Evolutionary conservation across 2,888 invertebrate genomes (phyloP), one percentile per base, ranked within the genome.

Genomic region (Chloroclystis v-ata): DNA sequence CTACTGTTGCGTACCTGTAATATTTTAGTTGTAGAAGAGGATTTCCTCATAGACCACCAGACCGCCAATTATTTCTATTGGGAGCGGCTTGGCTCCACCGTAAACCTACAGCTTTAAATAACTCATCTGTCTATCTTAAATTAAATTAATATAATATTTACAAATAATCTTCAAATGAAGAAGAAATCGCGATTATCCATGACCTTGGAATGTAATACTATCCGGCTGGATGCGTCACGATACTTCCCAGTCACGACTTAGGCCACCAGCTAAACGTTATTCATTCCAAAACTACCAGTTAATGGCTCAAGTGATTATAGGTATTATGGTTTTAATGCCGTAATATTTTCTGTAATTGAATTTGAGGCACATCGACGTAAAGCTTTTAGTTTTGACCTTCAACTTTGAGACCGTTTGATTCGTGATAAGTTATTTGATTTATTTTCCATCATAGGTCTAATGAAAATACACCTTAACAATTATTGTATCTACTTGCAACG

Each of bases 161-260:
- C n/a, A n/a, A n/a, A n/a, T n/a, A n/a, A n/a, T n/a, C n/a, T n/a
- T n/a, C n/a, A n/a, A n/a, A n/a, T n/a, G n/a, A n/a, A n/a, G n/a
- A n/a, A 33, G 20, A 2, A 20, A 33, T 14, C 16, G 16, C 35
- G 20, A 35, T 5, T 57, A 63, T 53, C 59, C 55, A 32, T 58
- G 71, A 67, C 76, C 76, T 75, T 75, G 67, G 38, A 56, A 60
- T 51, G 52, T 52, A 53, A n/a, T 49, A 50, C 40, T 43, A 40
- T 52, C 39, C 45, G 53, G 57, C 58, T 63, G 65, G 63, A 66
- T 69, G 65, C 54, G 51, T 64, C 72, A 72, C 69, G 67, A 64
- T 28, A 45, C 20, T 26, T 44, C 49, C 51, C 37, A 42, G 57
- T 57, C 69, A 69, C 70, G 73, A 69, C 49, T 52, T 52, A 30